Conservation (phyloP, 2,113 vertebrate genomes). For the Parotia lawesii region DNA sequence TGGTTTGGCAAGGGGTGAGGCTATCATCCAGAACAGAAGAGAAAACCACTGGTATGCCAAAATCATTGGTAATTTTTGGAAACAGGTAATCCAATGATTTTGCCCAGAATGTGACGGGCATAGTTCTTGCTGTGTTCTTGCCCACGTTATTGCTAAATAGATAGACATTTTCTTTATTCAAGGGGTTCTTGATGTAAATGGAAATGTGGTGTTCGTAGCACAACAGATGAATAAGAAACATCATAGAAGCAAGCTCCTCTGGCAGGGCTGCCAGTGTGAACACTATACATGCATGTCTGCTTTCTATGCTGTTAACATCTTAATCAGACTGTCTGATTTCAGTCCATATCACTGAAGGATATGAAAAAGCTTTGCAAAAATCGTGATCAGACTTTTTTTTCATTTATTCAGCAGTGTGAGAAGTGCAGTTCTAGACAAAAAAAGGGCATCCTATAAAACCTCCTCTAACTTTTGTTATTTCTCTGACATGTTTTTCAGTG, state of each 20-base stretch:
- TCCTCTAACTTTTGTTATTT: neutral
- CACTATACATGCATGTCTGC: neutral
- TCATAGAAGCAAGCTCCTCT: neutral
- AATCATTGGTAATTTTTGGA: neutral
- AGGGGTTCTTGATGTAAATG: neutral
- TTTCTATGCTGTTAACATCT: neutral
- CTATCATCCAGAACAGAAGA: neutral
- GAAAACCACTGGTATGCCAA: neutral
- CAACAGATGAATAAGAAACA: accelerated
- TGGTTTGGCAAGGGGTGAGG: neutral
- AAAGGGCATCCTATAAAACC: neutral
- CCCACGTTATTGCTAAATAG: neutral
- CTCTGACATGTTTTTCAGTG: neutral
- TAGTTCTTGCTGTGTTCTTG: neutral
- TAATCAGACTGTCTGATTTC: neutral
- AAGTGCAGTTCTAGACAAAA: accelerated
- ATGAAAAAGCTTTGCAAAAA: neutral
- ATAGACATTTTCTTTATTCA: neutral
- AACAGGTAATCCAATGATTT: neutral
- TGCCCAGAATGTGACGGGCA: neutral
- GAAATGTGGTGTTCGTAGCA: neutral
- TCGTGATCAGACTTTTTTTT: neutral
- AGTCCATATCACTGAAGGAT: neutral
- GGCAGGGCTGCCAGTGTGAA: neutral
- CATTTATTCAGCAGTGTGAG: neutral